Conservation (phyloP, 2,113 vertebrate species). For the Illadopsis cleaveri region DNA sequence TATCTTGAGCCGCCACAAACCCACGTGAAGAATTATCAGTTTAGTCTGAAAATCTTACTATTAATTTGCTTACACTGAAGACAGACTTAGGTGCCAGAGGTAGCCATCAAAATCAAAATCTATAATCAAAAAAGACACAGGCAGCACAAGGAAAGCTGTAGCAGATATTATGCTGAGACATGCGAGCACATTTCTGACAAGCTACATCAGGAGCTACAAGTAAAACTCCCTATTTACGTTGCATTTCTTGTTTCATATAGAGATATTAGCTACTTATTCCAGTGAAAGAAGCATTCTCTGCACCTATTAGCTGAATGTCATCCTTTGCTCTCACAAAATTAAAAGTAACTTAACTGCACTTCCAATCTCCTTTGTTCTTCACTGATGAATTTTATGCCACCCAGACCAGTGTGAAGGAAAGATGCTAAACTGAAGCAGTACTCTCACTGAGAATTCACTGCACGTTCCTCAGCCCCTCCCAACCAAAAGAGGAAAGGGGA, state of each 20-base stretch:
- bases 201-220: neutral
- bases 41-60: neutral
- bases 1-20: neutral
- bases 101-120: neutral
- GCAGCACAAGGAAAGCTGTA: neutral
- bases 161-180: neutral
- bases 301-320: neutral
- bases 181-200: neutral
- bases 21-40: neutral
- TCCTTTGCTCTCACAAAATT: neutral
- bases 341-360: neutral
- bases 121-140: neutral
- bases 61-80: neutral
- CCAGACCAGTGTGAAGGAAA: neutral
- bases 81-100: neutral
- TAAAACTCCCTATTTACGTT: neutral
- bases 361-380: neutral
- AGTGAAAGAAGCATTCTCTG: neutral
- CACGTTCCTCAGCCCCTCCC: neutral
- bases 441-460: neutral
- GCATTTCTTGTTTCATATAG: neutral
- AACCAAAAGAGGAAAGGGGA: neutral
- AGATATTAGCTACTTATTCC: neutral
- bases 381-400: neutral
- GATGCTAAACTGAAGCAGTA: neutral